phyloP scores from a whole-genome alignment of 2,797 vertebrate genomes.

The Rhynchonycteris naso region DNA sequence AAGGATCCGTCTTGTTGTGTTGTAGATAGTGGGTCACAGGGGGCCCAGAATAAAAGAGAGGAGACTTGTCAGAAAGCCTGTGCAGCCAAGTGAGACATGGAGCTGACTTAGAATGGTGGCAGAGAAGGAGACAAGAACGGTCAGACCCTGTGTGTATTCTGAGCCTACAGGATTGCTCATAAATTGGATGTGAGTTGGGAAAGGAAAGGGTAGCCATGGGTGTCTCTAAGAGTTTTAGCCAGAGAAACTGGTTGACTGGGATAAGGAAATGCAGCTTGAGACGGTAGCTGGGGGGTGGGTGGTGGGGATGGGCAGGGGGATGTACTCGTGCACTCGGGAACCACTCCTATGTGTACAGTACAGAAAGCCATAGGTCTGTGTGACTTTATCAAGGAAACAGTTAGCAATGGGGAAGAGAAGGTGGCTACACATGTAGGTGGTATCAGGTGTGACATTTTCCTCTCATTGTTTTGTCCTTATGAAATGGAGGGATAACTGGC shows the following conservation, averaged over 20 bases:
- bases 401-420: background rate
- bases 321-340: background rate
- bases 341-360: background rate
- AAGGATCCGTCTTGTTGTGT: background rate
- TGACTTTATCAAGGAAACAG: background rate
- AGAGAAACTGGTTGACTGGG: background rate
- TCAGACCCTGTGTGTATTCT: background rate
- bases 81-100: background rate
- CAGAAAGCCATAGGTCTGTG: background rate
- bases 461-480: slow-evolving; percentile 18
- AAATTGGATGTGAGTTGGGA: background rate
- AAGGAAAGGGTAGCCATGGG: background rate
- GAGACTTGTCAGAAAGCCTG: background rate
- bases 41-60: background rate
- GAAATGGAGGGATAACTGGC: slow-evolving; percentile 30
- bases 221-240: background rate
- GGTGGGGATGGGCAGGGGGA: background rate
- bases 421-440: background rate
- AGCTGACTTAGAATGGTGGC: background rate
- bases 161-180: background rate
- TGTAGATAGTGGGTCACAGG: background rate
- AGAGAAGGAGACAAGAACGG: background rate
- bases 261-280: background rate
- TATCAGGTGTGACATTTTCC: background rate
- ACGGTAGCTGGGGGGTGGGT: background rate